These are phyloP conservation scores for Pocillopora grandis DNA, from an alignment of 92 coral and sea anemone genomes.

Conservation along the genomic window DNA sequence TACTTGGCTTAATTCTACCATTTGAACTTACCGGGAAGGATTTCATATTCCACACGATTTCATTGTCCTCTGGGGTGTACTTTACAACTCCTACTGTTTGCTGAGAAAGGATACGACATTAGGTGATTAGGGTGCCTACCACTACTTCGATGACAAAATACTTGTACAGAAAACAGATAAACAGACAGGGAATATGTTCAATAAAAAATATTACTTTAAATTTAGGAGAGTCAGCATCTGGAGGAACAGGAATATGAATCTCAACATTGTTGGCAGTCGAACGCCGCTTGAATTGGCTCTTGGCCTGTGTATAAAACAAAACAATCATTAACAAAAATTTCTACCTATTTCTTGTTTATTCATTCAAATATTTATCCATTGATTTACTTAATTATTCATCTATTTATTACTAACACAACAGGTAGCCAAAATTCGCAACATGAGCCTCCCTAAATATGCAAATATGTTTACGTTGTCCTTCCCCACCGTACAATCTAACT, in stretches of 20 bases:
- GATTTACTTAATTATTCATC: no score
- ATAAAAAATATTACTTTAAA: constrained; percentile 67
- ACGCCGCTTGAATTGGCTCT: constrained; percentile 97
- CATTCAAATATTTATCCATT: no score
- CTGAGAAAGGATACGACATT: constrained; percentile 35
- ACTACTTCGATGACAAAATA: neutral
- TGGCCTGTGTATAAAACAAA: constrained; percentile 64
- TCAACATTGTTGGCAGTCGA: constrained; percentile 99
- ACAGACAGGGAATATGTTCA: no score
- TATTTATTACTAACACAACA: no score
- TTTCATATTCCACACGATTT: constrained; percentile 91
- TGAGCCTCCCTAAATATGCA: no score
- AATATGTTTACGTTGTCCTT: no score
- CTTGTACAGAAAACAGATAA: neutral
- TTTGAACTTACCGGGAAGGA: constrained; percentile 91
- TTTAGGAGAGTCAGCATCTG: constrained; percentile 98
- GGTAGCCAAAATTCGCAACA: no score
- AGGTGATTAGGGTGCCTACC: neutral
- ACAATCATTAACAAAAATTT: neutral
- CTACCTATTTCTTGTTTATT: neutral
- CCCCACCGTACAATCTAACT: no score
- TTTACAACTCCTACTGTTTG: constrained; percentile 93
- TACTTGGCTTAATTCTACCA: neutral
- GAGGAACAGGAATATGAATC: constrained; percentile 95
- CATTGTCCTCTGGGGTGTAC: constrained; percentile 93